Percentiles rank a stretch among this genome's conserved stretches.
Evolutionary conservation across 2,797 vertebrate species (phyloP).

Genomic region (Dromococcyx pavoninus): DNA sequence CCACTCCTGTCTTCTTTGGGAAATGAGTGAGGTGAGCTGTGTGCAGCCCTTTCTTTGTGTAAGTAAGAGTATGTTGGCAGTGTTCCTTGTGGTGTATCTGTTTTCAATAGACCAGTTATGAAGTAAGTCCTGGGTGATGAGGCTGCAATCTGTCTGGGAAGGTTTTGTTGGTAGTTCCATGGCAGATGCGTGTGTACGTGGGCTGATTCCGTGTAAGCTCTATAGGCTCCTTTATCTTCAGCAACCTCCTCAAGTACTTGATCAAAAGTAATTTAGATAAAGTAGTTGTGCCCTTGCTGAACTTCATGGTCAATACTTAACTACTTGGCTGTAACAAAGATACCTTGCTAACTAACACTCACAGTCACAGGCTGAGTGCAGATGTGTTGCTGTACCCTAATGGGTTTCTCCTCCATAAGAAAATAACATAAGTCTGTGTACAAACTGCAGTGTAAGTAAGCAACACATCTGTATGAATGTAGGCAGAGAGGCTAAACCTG

Average conservation of each 20-base stretch:
- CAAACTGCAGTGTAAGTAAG: neutral
- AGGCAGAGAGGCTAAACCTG: neutral
- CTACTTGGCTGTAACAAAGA: conserved; percentile 24
- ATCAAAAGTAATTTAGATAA: conserved; percentile 61
- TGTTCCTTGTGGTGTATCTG: neutral
- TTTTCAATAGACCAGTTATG: neutral
- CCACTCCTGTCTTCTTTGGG: neutral
- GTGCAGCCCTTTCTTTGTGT: neutral
- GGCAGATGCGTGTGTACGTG: neutral
- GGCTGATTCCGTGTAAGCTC: conserved; percentile 28
- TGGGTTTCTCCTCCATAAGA: neutral
- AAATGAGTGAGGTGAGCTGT: neutral
- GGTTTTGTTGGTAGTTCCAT: neutral
- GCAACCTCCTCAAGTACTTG: conserved; percentile 23
- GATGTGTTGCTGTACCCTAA: neutral
- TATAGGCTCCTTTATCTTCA: conserved; percentile 34
- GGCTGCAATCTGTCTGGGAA: neutral
- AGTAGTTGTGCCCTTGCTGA: conserved; percentile 4
- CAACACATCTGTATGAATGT: neutral
- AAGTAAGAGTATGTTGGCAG: neutral
- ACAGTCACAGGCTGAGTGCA: neutral
- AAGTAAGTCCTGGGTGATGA: neutral
- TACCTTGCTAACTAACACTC: neutral
- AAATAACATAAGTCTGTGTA: neutral
- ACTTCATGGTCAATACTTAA: conserved; percentile 34